These are phyloP conservation scores for Tholera decimalis DNA, from an alignment of 2,888 invertebrate species.

Conservation along the genomic window DNA sequence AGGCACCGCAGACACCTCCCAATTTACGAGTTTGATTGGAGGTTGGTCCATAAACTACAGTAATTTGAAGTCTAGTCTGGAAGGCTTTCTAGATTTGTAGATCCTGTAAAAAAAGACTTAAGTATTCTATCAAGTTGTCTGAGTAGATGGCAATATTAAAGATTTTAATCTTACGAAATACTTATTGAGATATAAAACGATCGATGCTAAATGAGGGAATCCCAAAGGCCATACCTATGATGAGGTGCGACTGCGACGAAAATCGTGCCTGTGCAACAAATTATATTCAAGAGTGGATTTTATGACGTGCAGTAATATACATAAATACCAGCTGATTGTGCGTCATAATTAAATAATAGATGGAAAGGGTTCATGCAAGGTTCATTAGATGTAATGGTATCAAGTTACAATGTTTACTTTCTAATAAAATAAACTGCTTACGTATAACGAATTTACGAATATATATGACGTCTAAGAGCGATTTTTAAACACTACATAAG, in stretches of 20 bases:
- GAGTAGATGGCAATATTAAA: conserved; percentile 11
- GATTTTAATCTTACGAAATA: conserved; percentile 13
- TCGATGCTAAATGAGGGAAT: conserved; percentile 10
- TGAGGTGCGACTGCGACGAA: neutral
- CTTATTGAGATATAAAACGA: conserved; percentile 3
- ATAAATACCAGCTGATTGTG: conserved; percentile 41
- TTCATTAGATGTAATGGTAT: conserved; percentile 15
- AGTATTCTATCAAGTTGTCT: too few species aligned
- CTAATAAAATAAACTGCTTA: neutral
- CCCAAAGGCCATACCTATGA: conserved; percentile 14
- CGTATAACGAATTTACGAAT: neutral
- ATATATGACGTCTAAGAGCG: neutral
- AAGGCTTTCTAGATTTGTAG: too few species aligned
- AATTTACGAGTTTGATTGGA: too few species aligned
- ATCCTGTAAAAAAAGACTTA: too few species aligned
- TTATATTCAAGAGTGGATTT: conserved; percentile 8
- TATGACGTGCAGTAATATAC: conserved; percentile 19
- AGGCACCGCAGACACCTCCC: too few species aligned
- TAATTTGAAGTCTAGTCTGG: neutral
- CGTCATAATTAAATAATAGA: conserved; percentile 30
- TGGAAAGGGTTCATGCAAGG: conserved; percentile 20
- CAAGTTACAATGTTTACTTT: conserved; percentile 15
- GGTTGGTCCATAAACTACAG: too few species aligned
- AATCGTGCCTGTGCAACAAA: neutral
- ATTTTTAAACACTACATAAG: too few species aligned